phyloP scores from a whole-genome alignment of 2,797 vertebrate species.

The Sebastiscus albofasciatus region DNA sequence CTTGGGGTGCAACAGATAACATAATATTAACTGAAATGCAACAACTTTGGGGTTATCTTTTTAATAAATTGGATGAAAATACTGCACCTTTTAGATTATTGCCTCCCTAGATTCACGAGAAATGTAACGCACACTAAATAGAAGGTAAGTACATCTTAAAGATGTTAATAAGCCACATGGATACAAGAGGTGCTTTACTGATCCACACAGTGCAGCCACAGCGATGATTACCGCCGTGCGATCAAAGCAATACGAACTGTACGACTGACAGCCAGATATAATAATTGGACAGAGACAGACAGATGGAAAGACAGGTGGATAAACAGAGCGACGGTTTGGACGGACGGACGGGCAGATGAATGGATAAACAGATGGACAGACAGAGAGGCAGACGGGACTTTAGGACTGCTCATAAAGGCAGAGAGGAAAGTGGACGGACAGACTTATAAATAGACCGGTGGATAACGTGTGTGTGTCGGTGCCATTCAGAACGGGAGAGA shows the following conservation, averaged over 20 bases:
- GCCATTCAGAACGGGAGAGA: neutral
- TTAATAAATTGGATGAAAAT: neutral
- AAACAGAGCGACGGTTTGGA: constrained; percentile 57
- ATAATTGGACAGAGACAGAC: constrained; percentile 48
- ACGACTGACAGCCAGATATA: constrained; percentile 45
- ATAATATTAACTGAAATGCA: too few species aligned
- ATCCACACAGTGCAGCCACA: neutral
- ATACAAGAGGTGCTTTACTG: neutral
- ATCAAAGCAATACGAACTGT: constrained; percentile 44
- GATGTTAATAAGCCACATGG: neutral
- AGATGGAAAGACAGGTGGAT: constrained; percentile 66
- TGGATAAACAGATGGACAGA: constrained; percentile 63
- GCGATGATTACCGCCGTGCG: neutral
- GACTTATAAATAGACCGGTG: constrained; percentile 32
- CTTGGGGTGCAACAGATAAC: neutral
- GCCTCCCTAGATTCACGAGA: neutral
- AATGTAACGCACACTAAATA: neutral
- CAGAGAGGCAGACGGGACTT: constrained; percentile 45
- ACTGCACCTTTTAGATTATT: neutral
- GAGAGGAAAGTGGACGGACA: constrained; percentile 19
- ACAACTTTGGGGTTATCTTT: too few species aligned
- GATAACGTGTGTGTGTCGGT: neutral
- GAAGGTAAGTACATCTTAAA: neutral
- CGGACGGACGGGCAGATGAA: constrained; percentile 46
- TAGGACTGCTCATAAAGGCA: constrained; percentile 51